Evolutionary conservation across 1,140 invertebrate species (phyloP).

Genomic region (Calosoma granatense): DNA sequence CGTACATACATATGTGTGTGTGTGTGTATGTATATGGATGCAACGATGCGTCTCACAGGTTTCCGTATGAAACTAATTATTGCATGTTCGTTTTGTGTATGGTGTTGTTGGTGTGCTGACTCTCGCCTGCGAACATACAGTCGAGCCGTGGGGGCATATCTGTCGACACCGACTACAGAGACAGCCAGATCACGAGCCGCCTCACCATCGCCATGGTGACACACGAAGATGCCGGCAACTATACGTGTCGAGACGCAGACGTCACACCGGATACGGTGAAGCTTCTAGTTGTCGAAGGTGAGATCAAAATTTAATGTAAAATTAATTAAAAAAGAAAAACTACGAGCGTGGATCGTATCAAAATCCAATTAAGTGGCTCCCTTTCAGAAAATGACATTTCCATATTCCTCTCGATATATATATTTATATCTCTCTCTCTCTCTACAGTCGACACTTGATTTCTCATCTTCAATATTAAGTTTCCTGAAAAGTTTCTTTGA

Average conservation of each 20-base stretch:
- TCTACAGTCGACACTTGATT: no score
- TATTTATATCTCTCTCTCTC: no score
- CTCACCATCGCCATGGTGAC: conserved; percentile 32
- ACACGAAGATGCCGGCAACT: conserved; percentile 37
- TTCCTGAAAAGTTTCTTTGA: no score
- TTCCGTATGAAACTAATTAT: conserved; percentile 5
- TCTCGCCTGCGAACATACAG: conserved; percentile 21
- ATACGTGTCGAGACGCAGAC: conserved; percentile 37
- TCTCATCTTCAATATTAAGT: no score
- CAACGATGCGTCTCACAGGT: background rate
- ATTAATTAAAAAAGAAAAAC: background rate
- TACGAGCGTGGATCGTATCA: background rate
- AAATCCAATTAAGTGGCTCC: background rate
- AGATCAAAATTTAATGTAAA: conserved; percentile 11
- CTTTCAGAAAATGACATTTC: conserved; percentile 1
- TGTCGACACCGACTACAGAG: conserved; percentile 30
- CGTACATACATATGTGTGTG: no score
- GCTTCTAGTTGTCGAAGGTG: conserved; percentile 40
- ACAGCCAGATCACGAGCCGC: conserved; percentile 27
- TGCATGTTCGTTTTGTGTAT: background rate
- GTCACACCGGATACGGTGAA: conserved; percentile 33
- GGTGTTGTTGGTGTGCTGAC: background rate
- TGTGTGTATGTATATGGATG: background rate
- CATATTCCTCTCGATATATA: background rate
- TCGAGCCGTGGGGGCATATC: conserved; percentile 28